A percentile compares a stretch with the other conserved stretches of the same genome.
These are phyloP conservation scores for Sturmia bella DNA, from an alignment of 2,888 invertebrate genomes.

Conservation along the genomic window DNA sequence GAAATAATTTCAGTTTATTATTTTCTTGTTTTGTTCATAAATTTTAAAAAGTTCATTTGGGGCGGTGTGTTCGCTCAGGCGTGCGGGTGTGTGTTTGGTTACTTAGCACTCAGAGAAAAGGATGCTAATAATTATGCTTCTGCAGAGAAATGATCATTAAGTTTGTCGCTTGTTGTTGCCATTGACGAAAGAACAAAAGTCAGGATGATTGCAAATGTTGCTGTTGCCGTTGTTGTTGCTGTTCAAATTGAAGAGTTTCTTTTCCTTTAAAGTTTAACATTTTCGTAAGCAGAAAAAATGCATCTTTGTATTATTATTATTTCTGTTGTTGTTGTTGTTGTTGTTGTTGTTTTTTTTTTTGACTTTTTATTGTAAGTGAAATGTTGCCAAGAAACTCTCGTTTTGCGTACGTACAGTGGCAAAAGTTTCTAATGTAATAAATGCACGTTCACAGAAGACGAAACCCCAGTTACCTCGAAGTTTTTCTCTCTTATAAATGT, in stretches of 20 bases:
- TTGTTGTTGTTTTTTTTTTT: slow-evolving; percentile 22
- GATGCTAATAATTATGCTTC: slow-evolving; percentile 6
- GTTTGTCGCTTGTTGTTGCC: slow-evolving; percentile 8
- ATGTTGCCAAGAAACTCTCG: slow-evolving; percentile 76
- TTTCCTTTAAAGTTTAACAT: slow-evolving; percentile 38
- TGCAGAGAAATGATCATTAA: slow-evolving; percentile 30
- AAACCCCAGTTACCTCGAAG: slow-evolving; percentile 52
- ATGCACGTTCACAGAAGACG: slow-evolving; percentile 67
- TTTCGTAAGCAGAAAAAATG: slow-evolving; percentile 15
- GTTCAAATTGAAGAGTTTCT: slow-evolving; percentile 32
- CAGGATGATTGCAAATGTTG: slow-evolving; percentile 17
- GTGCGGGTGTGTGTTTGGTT: not conserved
- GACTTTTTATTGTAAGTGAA: slow-evolving; percentile 68
- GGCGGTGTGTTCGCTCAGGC: not conserved
- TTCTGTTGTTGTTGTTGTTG: too few relatives aligned
- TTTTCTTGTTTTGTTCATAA: slow-evolving; percentile 52
- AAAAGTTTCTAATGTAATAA: slow-evolving; percentile 66
- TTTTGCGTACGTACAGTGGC: slow-evolving; percentile 69
- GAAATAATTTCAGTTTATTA: slow-evolving; percentile 60
- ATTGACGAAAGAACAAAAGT: not conserved
- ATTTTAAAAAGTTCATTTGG: slow-evolving; percentile 26
- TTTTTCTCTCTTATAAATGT: slow-evolving; percentile 35
- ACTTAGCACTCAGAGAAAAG: not conserved
- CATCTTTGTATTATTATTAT: too few relatives aligned
- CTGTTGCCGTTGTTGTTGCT: slow-evolving; percentile 8